Percentiles rank a stretch among this genome's conserved stretches.
Conservation (phyloP, 2,113 vertebrate species). For the Mellivora capensis region DNA sequence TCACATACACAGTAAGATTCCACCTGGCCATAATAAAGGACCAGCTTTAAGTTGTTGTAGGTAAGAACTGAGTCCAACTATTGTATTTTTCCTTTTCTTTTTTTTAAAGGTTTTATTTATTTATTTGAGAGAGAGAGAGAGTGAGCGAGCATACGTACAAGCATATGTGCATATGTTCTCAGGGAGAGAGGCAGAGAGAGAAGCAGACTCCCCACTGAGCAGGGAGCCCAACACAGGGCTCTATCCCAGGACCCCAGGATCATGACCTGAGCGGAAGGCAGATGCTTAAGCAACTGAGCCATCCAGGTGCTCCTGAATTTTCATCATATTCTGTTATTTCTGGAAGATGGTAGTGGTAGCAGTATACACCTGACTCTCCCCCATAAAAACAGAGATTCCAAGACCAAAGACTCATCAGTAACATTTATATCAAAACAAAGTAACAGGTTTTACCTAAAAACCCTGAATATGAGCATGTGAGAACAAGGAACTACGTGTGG, state of each 20-base stretch:
- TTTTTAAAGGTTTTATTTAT: no score
- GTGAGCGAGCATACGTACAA: no score
- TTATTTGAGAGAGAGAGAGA: no score
- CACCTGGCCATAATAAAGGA: neutral
- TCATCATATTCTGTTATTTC: neutral
- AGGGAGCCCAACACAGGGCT: neutral
- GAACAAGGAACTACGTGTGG: neutral
- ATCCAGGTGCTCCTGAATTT: neutral
- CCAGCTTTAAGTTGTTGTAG: neutral
- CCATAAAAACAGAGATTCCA: neutral
- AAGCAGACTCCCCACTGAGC: no score
- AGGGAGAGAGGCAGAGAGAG: no score
- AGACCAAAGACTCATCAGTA: neutral
- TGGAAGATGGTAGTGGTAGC: neutral
- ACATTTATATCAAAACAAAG: neutral
- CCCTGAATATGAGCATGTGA: neutral
- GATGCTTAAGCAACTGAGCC: neutral
- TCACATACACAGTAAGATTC: neutral
- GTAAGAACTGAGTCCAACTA: neutral
- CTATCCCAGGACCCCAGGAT: neutral
- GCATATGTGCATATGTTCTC: no score
- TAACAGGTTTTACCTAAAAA: neutral
- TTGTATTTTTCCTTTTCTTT: neutral
- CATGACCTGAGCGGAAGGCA: neutral
- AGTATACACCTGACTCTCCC: neutral